Conservation (phyloP, 1,140 invertebrate genomes). For the Drosophila biarmipes region DNA sequence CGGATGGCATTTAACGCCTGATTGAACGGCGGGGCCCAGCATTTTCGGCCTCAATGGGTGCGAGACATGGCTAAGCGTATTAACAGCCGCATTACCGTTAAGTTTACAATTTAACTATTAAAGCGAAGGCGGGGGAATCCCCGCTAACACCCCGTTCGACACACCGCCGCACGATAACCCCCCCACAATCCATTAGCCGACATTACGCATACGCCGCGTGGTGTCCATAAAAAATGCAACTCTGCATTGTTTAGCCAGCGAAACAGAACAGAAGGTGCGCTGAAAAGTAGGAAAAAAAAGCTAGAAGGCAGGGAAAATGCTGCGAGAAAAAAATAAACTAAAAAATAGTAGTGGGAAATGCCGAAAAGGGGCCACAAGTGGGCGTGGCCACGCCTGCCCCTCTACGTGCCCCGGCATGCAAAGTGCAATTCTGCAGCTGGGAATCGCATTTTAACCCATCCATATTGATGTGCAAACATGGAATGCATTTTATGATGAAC, state of each 20-base stretch:
- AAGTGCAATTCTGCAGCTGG: conserved; percentile 47
- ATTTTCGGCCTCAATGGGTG: conserved; percentile 63
- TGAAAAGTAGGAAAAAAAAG: conserved; percentile 8
- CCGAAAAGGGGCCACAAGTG: conserved; percentile 4
- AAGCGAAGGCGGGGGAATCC: conserved; percentile 31
- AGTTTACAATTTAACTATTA: conserved; percentile 59
- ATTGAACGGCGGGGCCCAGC: conserved; percentile 50
- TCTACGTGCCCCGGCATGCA: conserved; percentile 47
- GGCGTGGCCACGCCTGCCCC: conserved; percentile 38
- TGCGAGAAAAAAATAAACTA: not conserved
- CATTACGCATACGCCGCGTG: conserved; percentile 64
- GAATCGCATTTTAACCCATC: conserved; percentile 29
- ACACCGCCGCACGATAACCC: conserved; percentile 5
- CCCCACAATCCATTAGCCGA: conserved; percentile 59
- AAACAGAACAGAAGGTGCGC: conserved; percentile 18
- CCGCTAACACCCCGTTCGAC: not conserved
- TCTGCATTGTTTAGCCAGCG: conserved; percentile 52
- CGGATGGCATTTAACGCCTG: conserved; percentile 67
- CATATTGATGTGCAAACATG: conserved; percentile 62
- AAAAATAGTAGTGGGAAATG: conserved; percentile 32
- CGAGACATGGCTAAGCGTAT: conserved; percentile 67
- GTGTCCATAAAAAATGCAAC: conserved; percentile 62
- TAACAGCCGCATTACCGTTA: conserved; percentile 60
- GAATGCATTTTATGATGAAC: conserved; percentile 62
- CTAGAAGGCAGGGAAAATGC: not conserved